Base-by-base conservation (phyloP, 1,140 invertebrate species). In the Oryctes rhinoceros region DNA sequence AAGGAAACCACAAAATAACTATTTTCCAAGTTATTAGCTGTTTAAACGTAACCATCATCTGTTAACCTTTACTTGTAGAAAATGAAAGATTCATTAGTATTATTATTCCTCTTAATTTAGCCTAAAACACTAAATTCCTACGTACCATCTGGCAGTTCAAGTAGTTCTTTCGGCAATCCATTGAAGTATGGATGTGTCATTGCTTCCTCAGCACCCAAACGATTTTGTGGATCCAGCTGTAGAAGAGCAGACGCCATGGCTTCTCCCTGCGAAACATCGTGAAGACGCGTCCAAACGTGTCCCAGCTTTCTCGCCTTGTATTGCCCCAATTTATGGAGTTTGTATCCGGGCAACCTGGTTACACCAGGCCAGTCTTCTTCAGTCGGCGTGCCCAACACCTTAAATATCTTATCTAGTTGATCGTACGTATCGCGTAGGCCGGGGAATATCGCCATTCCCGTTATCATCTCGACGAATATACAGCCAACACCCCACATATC, bases 401-500 rank as follows among this genome's bases (percentile, higher is more conserved):
- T 96, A 89, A 98, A 99, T 90, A 99, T 99, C 89, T 98, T 97
- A 89, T 98, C 96, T 82, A 99, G 91, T 88, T 99, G 98, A 90
- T 99, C 97, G 87, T 94, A 95, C 30, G 96, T 96, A 89, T 98
- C 97, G 85, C 97, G 92, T 85, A 98, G 96, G 79, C 97, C 97
- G 76, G 97, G 97, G 89, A 99, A 99, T 82, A 97, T 95, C 53
- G 97, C 96, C 86, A 96, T 92, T n/a, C 97, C 97, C 80, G 96
- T 97, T 81, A 98, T 92, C 96, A 99, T 98, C 89, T 99, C 98
- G 62, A 98, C 95, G 89, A 98, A 98, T 88, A 99, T 99, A 89
- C 97, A 99, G 35, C 98, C 98, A 75, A 99, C 97, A 79, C 97
- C 97, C 97, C 98, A 99, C 94, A 99, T 98, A 88, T 99, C 94